Conservation (phyloP, 2,797 vertebrate species). For the Potorous gilbertii region DNA sequence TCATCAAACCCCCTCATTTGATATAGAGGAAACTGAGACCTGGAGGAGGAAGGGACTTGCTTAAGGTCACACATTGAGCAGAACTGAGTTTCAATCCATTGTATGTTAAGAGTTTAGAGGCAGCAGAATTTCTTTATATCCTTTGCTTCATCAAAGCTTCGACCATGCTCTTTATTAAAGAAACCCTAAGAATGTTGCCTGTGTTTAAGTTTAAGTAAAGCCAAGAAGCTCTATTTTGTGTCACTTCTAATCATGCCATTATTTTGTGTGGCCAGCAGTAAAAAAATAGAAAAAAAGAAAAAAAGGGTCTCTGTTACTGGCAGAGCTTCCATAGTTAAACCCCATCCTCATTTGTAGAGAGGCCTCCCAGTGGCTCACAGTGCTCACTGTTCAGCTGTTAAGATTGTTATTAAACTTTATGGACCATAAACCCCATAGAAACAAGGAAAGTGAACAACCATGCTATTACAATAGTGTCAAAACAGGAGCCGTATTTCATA, state of each 20-base stretch:
- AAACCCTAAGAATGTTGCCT: neutral
- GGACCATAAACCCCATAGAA: constrained; percentile 88
- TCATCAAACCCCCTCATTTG: neutral
- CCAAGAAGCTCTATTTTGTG: neutral
- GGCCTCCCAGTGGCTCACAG: constrained; percentile 77
- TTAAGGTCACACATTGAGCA: neutral
- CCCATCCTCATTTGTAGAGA: constrained; percentile 74
- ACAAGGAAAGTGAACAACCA: constrained; percentile 85
- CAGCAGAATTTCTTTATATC: neutral
- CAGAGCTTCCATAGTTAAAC: constrained; percentile 69
- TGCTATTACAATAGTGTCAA: constrained; percentile 85
- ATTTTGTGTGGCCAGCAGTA: neutral
- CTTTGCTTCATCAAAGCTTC: neutral
- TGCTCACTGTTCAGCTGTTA: constrained; percentile 85
- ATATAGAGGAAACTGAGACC: neutral
- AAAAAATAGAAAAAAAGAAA: constrained; percentile 18
- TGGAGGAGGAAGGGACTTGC: neutral
- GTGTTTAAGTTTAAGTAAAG: neutral
- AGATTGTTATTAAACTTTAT: constrained; percentile 90
- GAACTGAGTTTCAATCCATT: neutral
- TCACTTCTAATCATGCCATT: neutral
- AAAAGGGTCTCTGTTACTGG: constrained; percentile 33
- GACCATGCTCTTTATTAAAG: neutral
- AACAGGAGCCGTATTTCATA: constrained; percentile 84
- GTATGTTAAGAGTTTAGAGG: neutral